phyloP scores from a whole-genome alignment of 1,140 invertebrate species.

The Trichonephila inaurata region DNA sequence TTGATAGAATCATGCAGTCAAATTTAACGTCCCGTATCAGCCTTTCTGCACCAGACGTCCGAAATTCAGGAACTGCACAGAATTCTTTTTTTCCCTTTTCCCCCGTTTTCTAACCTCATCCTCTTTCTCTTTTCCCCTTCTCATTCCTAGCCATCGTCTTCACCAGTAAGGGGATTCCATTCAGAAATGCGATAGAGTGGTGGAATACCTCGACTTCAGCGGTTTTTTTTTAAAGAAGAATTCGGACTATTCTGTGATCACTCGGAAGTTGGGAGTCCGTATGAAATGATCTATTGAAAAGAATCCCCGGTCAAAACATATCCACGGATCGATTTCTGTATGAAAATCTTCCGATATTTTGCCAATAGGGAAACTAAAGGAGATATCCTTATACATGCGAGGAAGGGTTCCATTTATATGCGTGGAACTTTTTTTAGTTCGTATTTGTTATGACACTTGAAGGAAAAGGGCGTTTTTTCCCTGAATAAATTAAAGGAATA shows the following conservation, averaged over 20 bases:
- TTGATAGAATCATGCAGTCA: slow-evolving; percentile 69
- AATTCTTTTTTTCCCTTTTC: neutral
- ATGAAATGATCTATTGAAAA: slow-evolving; percentile 62
- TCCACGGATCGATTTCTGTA: slow-evolving; percentile 23
- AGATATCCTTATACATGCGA: neutral
- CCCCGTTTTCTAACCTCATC: neutral
- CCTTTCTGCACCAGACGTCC: slow-evolving; percentile 6
- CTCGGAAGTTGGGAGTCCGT: slow-evolving; percentile 47
- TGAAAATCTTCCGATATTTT: neutral
- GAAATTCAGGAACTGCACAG: neutral
- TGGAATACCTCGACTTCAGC: slow-evolving; percentile 49
- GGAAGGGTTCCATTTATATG: neutral
- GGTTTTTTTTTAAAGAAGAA: slow-evolving; percentile 56
- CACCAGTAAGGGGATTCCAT: slow-evolving; percentile 26
- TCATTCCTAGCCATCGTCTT: slow-evolving; percentile 9
- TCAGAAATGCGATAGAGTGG: slow-evolving; percentile 43
- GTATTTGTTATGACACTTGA: too few species aligned
- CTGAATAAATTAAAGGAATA: too few species aligned
- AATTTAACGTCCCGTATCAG: slow-evolving; percentile 63
- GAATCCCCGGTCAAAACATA: slow-evolving; percentile 36
- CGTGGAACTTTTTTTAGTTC: neutral
- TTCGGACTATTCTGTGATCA: slow-evolving; percentile 52
- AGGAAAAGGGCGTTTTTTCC: too few species aligned
- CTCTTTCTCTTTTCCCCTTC: neutral
- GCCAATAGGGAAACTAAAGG: neutral